A percentile compares a stretch with the other conserved stretches of the same genome.
Conservation (phyloP, 2,888 invertebrate species). For the Aplocera efformata region DNA sequence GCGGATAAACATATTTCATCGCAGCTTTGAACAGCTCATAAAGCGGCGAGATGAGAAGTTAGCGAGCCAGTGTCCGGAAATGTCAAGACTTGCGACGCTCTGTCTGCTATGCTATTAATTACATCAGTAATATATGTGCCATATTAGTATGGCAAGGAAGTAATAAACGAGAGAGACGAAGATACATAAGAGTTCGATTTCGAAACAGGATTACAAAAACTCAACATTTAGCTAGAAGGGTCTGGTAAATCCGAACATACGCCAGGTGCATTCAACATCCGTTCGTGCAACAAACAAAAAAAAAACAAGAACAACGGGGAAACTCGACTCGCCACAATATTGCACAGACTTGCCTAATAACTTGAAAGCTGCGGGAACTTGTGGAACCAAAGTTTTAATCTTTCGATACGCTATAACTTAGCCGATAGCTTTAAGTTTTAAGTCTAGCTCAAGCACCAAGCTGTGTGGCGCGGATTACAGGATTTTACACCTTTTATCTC, state of each 20-base stretch:
- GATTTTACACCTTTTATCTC: constrained; percentile 12
- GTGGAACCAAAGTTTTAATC: constrained; percentile 27
- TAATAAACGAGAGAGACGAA: constrained; percentile 7
- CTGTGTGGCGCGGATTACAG: constrained; percentile 11
- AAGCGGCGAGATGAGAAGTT: constrained; percentile 35
- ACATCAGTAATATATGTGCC: constrained; percentile 18
- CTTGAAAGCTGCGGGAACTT: constrained; percentile 22
- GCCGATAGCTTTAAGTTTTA: constrained; percentile 22
- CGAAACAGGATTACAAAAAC: constrained; percentile 28
- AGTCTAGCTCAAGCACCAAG: constrained; percentile 19
- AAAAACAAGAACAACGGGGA: constrained; percentile 47
- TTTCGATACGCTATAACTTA: constrained; percentile 25
- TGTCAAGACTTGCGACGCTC: constrained; percentile 27
- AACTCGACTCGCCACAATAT: constrained; percentile 41
- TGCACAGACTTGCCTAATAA: constrained; percentile 31
- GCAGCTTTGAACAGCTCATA: constrained; percentile 22
- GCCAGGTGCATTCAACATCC: constrained; percentile 74
- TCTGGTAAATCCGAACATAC: constrained; percentile 39
- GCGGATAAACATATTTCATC: constrained; percentile 27
- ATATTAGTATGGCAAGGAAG: constrained; percentile 6
- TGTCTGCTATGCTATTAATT: constrained; percentile 34
- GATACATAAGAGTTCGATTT: constrained; percentile 6
- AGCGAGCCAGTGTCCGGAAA: constrained; percentile 34
- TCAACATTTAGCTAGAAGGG: constrained; percentile 26
- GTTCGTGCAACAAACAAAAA: constrained; percentile 51